Percentiles rank a stretch among this genome's conserved stretches.
phyloP scores from a whole-genome alignment of 2,113 vertebrate species.

The Puma concolor region DNA sequence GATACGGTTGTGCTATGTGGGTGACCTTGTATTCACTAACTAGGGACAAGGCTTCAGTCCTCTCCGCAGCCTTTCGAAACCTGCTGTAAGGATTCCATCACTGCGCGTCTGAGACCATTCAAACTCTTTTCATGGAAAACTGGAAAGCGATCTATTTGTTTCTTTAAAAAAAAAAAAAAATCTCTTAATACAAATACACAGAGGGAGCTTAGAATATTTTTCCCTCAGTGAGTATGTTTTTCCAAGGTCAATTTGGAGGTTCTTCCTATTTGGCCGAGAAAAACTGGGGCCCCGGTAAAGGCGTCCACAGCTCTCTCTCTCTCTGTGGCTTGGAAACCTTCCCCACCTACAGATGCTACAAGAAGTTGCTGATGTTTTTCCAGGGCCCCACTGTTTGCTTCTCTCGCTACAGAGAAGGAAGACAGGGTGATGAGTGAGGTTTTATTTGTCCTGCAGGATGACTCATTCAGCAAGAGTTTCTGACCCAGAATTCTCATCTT shows the following conservation, averaged over 20 bases:
- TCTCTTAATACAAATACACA: constrained; percentile 64
- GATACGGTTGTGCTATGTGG: constrained; percentile 33
- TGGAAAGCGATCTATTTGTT: constrained; percentile 74
- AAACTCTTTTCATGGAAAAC: constrained; percentile 75
- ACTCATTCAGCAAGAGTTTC: constrained; percentile 85
- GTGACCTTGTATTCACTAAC: constrained; percentile 66
- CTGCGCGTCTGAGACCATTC: neutral
- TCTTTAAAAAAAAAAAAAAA: constrained; percentile 27
- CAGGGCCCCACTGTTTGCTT: constrained; percentile 82
- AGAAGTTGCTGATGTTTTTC: constrained; percentile 82
- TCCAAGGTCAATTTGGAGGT: constrained; percentile 84
- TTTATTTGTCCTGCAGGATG: constrained; percentile 83
- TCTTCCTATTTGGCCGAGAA: constrained; percentile 84
- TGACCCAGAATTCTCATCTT: constrained; percentile 67
- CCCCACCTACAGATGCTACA: constrained; percentile 83
- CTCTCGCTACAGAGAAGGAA: constrained; percentile 83
- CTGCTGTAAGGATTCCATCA: constrained; percentile 39
- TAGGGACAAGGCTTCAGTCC: neutral
- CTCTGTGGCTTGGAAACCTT: constrained; percentile 85
- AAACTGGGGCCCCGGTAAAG: constrained; percentile 66
- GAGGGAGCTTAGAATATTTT: constrained; percentile 72
- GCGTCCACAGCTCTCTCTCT: constrained; percentile 73
- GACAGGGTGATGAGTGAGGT: constrained; percentile 86
- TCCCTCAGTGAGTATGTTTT: constrained; percentile 82
- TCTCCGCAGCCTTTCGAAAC: constrained; percentile 19